Percentiles rank a stretch among this genome's conserved stretches.
Conservation (phyloP, 2,113 vertebrate species). For the Neopipo cinnamomea region DNA sequence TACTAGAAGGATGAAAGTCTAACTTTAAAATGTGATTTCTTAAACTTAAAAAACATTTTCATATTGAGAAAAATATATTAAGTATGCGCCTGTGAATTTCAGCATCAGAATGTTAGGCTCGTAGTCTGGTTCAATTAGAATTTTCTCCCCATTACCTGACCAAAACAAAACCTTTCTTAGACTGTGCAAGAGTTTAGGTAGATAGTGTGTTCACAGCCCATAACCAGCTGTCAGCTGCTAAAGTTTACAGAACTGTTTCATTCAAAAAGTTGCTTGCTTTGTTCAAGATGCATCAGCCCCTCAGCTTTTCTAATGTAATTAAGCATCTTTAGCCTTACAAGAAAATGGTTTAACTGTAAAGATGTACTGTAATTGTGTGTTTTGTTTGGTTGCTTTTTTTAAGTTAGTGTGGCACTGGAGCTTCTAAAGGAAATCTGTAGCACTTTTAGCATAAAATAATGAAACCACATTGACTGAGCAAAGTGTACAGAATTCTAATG, state of each 20-base stretch:
- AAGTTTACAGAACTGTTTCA: not conserved
- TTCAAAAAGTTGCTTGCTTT: not conserved
- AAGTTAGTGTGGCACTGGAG: constrained; percentile 34
- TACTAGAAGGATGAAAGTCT: not conserved
- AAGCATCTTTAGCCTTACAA: constrained; percentile 12
- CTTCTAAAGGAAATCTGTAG: constrained; percentile 83
- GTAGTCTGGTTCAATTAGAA: not conserved
- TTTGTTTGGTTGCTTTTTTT: no score
- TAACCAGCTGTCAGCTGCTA: not conserved
- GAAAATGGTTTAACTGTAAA: constrained; percentile 44
- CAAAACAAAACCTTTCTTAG: not conserved
- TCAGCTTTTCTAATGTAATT: not conserved
- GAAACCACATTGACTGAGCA: constrained; percentile 79
- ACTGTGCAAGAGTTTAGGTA: not conserved
- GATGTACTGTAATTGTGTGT: constrained; percentile 16
- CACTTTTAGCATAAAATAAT: constrained; percentile 74
- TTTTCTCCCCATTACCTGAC: not conserved
- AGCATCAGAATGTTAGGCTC: not conserved
- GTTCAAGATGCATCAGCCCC: not conserved
- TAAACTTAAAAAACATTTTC: not conserved
- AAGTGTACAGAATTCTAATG: constrained; percentile 59
- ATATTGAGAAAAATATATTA: not conserved
- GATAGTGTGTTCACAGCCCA: not conserved
- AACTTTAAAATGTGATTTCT: not conserved
- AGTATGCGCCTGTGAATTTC: not conserved